Conservation (phyloP, 2,797 vertebrate genomes). For the Agapornis canus region DNA sequence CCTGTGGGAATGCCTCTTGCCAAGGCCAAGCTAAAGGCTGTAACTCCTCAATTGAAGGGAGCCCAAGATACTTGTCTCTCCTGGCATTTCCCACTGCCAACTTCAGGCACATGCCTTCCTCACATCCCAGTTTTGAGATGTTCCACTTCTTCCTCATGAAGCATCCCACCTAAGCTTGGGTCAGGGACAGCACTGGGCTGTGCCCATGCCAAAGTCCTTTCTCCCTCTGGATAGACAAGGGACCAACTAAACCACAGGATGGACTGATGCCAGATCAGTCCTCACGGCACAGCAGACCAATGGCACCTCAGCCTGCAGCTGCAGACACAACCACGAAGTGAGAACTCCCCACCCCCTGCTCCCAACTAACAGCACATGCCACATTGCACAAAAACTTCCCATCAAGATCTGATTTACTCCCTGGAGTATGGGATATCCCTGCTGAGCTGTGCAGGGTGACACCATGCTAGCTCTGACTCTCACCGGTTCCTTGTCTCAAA, state of each 20-base stretch:
- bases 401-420: not conserved
- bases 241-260: not conserved
- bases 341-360: not conserved
- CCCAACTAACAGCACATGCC: not conserved
- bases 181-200: not conserved
- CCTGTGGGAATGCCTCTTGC: not conserved
- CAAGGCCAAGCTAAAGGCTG: not conserved
- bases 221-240: not conserved
- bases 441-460: not conserved
- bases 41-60: not conserved
- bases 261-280: not conserved
- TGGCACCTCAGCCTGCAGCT: not conserved
- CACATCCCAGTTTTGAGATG: not conserved
- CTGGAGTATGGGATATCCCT: not conserved
- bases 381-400: not conserved
- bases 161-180: too few relatives aligned
- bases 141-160: not conserved
- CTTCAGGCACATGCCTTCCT: not conserved
- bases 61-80: not conserved
- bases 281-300: not conserved
- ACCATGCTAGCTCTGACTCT: fast-evolving
- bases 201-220: not conserved
- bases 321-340: not conserved
- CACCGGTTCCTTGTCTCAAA: not conserved
- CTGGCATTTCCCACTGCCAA: not conserved